phyloP scores from a whole-genome alignment of 2,113 vertebrate genomes.

The Zosterops pallidus region DNA sequence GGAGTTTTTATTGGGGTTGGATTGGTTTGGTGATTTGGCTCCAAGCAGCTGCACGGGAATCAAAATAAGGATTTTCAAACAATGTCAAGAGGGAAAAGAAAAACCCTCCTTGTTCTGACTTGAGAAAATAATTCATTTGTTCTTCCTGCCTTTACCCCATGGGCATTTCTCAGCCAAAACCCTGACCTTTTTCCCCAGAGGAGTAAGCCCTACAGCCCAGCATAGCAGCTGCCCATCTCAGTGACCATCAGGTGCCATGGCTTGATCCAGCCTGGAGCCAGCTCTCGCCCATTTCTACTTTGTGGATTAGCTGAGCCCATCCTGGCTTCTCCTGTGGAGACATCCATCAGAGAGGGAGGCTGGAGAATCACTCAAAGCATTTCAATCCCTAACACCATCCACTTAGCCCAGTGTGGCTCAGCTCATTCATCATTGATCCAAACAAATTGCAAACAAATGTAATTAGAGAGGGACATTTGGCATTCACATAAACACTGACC shows the following conservation, averaged over 20 bases:
- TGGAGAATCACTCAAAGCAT: fast-evolving
- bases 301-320: not conserved
- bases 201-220: not conserved
- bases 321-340: fast-evolving
- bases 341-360: not conserved
- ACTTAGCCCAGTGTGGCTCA: not conserved
- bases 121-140: not conserved
- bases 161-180: not conserved
- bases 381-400: not conserved
- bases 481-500: not conserved
- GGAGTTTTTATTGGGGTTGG: not conserved
- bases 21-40: not conserved
- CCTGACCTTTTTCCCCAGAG: not conserved
- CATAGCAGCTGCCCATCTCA: not conserved
- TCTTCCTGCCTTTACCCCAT: not conserved
- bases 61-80: not conserved
- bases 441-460: not conserved
- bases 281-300: not conserved
- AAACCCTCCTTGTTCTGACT: not conserved
- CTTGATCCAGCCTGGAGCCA: not conserved
- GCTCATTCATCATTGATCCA: not conserved
- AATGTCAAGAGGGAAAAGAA: not conserved
- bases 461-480: not conserved
- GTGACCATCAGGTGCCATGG: fast-evolving
- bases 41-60: not conserved